Evolutionary conservation across 2,888 invertebrate genomes (phyloP).

Genomic region (Tiliacea citrago): DNA sequence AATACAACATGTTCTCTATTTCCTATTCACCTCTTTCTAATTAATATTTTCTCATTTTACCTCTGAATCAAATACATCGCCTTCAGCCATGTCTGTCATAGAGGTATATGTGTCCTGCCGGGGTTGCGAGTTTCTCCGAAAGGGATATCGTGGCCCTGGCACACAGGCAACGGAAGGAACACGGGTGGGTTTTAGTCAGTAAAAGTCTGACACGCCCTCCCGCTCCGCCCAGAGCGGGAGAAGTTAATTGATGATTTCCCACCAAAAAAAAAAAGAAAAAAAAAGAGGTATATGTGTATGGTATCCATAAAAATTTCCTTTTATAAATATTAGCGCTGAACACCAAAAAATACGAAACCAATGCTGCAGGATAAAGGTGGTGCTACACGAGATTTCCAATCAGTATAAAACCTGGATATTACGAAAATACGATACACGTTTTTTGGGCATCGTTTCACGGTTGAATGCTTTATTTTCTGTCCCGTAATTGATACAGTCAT

Average conservation of each 20-base stretch:
- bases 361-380: neutral
- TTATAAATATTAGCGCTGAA: conserved; percentile 11
- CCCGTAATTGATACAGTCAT: conserved; percentile 55
- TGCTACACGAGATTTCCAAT: conserved; percentile 45
- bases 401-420: conserved; percentile 55
- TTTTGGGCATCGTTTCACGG: conserved; percentile 44
- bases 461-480: conserved; percentile 49
- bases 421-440: conserved; percentile 40
- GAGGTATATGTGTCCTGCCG: neutral
- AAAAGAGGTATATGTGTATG: too few relatives aligned
- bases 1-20: neutral
- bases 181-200: too few relatives aligned
- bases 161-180: too few relatives aligned
- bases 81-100: neutral
- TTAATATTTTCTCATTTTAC: neutral
- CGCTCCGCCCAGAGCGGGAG: too few relatives aligned
- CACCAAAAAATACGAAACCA: conserved; percentile 17
- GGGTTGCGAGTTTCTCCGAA: too few relatives aligned
- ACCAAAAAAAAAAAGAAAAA: too few relatives aligned
- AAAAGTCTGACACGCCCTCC: too few relatives aligned
- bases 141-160: too few relatives aligned
- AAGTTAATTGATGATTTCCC: too few relatives aligned
- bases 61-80: neutral
- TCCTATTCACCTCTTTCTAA: too few relatives aligned
- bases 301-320: neutral